Base-by-base conservation (phyloP, 1,140 invertebrate species). In the Maniola jurtina region DNA sequence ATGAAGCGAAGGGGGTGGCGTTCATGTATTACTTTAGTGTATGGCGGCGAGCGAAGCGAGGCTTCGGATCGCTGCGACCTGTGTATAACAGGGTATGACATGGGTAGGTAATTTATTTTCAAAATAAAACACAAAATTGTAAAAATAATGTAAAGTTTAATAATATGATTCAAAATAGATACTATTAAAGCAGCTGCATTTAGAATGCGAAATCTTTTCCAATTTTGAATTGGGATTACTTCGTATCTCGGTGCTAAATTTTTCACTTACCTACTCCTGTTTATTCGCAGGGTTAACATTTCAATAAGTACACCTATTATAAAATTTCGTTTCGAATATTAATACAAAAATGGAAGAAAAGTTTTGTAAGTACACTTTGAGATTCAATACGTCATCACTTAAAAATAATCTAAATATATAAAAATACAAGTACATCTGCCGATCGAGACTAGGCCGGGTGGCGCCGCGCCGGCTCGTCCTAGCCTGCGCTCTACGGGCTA, bases 361-460 rank as follows among this genome's bases (percentile, higher is more conserved):
- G 25, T 25, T 25, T 25, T 25, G 66, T 54, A 63, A 52, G 48
- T 52, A 70, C 68, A 59, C 25, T 25, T 62, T 72, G 70, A 72
- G 70, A 72, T 72, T 72, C 70, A 42, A 48, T 33, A 16, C 52
- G 70, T 66, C 66, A 65, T 62, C 36, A 54, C 57, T 70, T 66
- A 62, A 62, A 54, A 64, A 62, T 58, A 15, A 50, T 48, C 2
- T 11, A 61, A 14, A 36, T 48, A 8, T 55, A n/a, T 56, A 47
- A 64, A 58, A 40, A 60, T 40, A 66, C 40, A 66, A 65, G 63
- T 65, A 66, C 57, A 66, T 15, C 11, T 57, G 56, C 45, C 54
- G 10, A 42, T 42, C 3, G 6, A 11, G 10, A n/a, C n/a, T n/a
- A n/a, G n/a, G n/a, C n/a, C n/a, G n/a, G n/a, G n/a, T n/a, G n/a